Base-by-base conservation (phyloP, 2,888 invertebrate species). In the Synergus itoensis region DNA sequence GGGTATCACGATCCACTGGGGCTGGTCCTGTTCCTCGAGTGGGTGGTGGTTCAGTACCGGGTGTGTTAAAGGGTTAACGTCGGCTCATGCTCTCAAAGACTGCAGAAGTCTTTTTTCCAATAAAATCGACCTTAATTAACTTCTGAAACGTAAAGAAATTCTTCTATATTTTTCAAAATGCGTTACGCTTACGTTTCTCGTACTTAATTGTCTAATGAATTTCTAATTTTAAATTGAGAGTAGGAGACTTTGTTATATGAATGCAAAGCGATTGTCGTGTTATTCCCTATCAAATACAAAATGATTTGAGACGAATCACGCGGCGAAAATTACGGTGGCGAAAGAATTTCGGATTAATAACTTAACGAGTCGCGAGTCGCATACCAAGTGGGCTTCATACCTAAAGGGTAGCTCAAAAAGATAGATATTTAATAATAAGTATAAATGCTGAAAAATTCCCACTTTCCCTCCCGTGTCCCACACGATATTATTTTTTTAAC, bases 1-100 rank as follows among this genome's bases (percentile, higher is more conserved):
- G 91, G 91, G 89, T 91, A 91, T 91, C 91, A 91, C 91, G 91
- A 91, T 89, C 87, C 85, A 84, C 84, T 87, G 80, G 87, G 87
- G 86, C 87, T 87, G 87, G 85, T 86, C 79, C 83, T 83, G 82
- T 79, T 81, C 80, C 81, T 79, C 84, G 85, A 86, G 84, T 84
- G 86, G 85, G 87, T 86, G 87, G 84, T 82, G 79, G 80, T 85
- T 81, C 85, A 86, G 87, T 89, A 88, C 88, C 88, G 87, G 87
- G 87, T 89, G 88, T 88, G 80, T 83, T 85, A 87, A 79, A 48
- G 69, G 69, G 69, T 69, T 69, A 80, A 83, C 78, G 81, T 81
- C 80, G 81, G 83, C 80, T 83, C 79, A 78, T 77, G 78, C 80
- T 76, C 80, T 80, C 80, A 79, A 80, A 79, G 77, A 80, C 77